Conservation (phyloP, 2,113 vertebrate genomes). For the Erinaceus europaeus region DNA sequence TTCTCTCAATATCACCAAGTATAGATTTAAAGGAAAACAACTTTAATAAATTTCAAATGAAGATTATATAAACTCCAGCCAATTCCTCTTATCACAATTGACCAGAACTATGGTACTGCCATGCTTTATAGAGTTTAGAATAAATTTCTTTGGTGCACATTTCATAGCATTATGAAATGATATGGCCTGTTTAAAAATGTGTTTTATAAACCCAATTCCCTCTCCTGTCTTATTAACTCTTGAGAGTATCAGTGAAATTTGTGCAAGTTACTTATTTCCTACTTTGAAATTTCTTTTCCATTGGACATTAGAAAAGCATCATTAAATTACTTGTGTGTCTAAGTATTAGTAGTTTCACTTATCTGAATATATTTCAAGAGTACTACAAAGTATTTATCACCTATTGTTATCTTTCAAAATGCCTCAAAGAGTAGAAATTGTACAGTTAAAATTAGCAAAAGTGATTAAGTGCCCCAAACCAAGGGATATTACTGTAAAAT, state of each 20-base stretch:
- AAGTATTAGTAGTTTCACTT: constrained; percentile 45
- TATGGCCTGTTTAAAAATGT: constrained; percentile 53
- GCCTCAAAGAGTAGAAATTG: not conserved
- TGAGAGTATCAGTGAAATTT: constrained; percentile 15
- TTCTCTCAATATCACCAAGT: constrained; percentile 42
- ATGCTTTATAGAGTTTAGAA: constrained; percentile 39
- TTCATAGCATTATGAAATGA: constrained; percentile 51
- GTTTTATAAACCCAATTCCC: constrained; percentile 27
- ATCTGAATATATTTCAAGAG: not conserved
- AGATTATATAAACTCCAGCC: constrained; percentile 67
- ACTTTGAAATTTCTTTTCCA: constrained; percentile 22
- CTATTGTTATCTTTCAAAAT: constrained; percentile 17
- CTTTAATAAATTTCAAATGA: constrained; percentile 82
- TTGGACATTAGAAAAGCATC: not conserved
- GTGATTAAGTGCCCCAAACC: not conserved
- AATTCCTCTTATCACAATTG: constrained; percentile 74
- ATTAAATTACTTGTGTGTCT: constrained; percentile 3
- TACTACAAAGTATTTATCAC: not conserved
- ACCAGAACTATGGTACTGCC: constrained; percentile 64
- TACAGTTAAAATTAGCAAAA: constrained; percentile 31
- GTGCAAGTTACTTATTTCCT: constrained; percentile 31
- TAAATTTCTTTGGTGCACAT: constrained; percentile 57
- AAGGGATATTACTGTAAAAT: constrained; percentile 5
- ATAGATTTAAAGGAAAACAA: constrained; percentile 77
- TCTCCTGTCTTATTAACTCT: constrained; percentile 39